phyloP scores from a whole-genome alignment of 2,888 invertebrate species.

The Nezara viridula region DNA sequence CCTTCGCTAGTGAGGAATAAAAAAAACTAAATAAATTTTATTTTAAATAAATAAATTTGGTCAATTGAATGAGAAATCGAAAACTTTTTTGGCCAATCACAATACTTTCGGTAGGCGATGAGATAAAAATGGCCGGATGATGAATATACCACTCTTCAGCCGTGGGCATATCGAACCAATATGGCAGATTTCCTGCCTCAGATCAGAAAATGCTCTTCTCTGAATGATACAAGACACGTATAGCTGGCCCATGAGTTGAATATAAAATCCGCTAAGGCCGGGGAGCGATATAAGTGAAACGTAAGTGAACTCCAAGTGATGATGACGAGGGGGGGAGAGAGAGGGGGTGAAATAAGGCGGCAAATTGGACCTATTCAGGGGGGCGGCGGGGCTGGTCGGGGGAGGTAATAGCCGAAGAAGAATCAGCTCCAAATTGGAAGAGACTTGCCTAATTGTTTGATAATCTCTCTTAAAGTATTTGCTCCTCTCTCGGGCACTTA shows the following conservation, averaged over 20 bases:
- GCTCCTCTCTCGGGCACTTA: not conserved
- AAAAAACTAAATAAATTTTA: too few species aligned
- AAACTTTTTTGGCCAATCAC: too few species aligned
- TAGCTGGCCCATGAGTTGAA: constrained; percentile 1
- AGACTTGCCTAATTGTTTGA: constrained; percentile 38
- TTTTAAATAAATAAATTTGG: too few species aligned
- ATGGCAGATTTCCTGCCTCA: not conserved
- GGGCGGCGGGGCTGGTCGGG: too few species aligned
- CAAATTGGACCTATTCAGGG: constrained; percentile 22
- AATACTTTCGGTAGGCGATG: too few species aligned
- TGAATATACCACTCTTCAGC: not conserved
- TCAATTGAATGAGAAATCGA: too few species aligned
- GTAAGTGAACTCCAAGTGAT: constrained; percentile 46
- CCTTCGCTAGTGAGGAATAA: too few species aligned
- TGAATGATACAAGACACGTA: constrained; percentile 44
- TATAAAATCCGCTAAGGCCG: constrained; percentile 12
- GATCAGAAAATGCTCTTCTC: not conserved
- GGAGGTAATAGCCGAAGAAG: not conserved
- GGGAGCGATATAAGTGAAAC: constrained; percentile 43
- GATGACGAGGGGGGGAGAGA: not conserved
- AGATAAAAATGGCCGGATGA: not conserved
- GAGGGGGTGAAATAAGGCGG: constrained; percentile 28
- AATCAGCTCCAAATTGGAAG: constrained; percentile 41
- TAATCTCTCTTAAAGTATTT: constrained; percentile 48
- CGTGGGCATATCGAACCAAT: not conserved